phyloP scores from a whole-genome alignment of 2,888 invertebrate genomes.

The Strigamia transsilvanica region DNA sequence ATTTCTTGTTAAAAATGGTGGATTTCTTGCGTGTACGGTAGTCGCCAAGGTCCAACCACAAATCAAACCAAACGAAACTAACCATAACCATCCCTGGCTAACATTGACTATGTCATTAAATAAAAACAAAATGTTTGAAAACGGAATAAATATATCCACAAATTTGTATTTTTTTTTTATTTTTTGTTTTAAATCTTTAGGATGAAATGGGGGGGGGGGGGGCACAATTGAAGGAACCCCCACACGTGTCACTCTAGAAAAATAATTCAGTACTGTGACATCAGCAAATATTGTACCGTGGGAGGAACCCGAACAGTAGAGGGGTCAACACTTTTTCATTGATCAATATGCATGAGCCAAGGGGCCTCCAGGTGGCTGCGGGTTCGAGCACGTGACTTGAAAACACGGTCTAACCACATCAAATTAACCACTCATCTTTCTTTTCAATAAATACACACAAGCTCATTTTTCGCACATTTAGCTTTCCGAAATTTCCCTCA shows the following conservation, averaged over 20 bases:
- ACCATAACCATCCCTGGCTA: too few species aligned
- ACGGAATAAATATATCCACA: too few species aligned
- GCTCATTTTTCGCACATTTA: neutral
- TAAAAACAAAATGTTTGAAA: too few species aligned
- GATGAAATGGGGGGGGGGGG: too few species aligned
- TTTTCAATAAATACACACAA: too few species aligned
- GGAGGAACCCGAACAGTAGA: neutral
- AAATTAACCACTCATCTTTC: too few species aligned
- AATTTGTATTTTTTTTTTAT: too few species aligned
- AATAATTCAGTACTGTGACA: constrained; percentile 2
- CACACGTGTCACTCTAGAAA: neutral
- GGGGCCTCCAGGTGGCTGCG: neutral
- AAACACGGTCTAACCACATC: neutral
- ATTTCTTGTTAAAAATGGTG: neutral
- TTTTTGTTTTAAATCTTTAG: neutral
- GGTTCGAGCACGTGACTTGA: neutral
- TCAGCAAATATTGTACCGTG: neutral
- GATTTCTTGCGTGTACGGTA: neutral
- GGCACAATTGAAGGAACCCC: neutral
- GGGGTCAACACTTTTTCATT: neutral
- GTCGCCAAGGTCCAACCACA: too few species aligned
- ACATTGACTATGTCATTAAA: too few species aligned
- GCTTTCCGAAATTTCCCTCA: too few species aligned
- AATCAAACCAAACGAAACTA: too few species aligned
- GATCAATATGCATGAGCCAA: neutral